Evolutionary conservation across 2,113 vertebrate genomes (phyloP).

Genomic region (Pedionomus torquatus): DNA sequence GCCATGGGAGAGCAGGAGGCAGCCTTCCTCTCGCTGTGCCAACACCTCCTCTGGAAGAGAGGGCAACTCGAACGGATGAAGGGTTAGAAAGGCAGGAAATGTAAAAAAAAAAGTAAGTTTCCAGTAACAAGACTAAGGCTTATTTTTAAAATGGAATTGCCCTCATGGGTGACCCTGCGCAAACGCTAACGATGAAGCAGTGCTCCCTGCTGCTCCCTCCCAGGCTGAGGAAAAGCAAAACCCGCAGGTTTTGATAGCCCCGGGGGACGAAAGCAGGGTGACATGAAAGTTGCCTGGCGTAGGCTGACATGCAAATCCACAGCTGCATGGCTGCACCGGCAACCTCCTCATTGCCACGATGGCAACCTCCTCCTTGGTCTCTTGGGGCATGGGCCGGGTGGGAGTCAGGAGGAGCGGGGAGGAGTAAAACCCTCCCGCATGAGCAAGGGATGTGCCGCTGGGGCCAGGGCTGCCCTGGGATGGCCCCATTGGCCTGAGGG

Average conservation of each 20-base stretch:
- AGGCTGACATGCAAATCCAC: constrained; percentile 42
- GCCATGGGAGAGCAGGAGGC: neutral
- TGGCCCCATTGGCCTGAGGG: neutral
- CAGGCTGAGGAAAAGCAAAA: neutral
- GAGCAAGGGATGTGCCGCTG: neutral
- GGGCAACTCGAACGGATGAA: rapidly evolving
- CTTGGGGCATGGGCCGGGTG: neutral
- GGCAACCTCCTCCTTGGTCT: neutral
- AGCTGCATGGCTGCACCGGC: neutral
- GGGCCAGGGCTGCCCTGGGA: neutral
- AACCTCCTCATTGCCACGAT: neutral
- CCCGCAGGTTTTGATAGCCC: neutral
- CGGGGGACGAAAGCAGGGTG: neutral
- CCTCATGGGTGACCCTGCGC: neutral
- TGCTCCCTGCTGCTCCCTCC: rapidly evolving
- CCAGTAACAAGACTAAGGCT: neutral
- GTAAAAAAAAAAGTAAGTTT: neutral
- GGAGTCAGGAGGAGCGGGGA: neutral
- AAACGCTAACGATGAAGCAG: neutral
- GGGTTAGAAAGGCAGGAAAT: neutral
- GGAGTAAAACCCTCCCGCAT: neutral
- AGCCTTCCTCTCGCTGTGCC: rapidly evolving
- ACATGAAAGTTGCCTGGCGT: neutral
- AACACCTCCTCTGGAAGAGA: neutral
- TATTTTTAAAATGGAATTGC: neutral